Percentiles rank a stretch among this genome's conserved stretches.
These are phyloP conservation scores for Marmota flaviventris DNA, from an alignment of 2,113 vertebrate species.

Conservation along the genomic window DNA sequence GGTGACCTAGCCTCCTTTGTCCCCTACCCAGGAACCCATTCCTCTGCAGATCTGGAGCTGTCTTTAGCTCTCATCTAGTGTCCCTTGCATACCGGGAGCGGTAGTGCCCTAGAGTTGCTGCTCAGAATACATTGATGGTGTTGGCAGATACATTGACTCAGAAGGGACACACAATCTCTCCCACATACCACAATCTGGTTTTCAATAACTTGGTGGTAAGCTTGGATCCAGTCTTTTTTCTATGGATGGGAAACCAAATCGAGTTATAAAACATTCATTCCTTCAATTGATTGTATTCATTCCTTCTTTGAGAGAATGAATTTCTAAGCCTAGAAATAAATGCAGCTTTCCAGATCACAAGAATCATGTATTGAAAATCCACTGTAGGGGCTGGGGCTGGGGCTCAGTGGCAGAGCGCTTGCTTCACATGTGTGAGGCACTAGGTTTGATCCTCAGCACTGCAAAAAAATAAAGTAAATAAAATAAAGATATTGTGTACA, in stretches of 20 bases:
- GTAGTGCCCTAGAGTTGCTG: neutral
- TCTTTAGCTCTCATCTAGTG: neutral
- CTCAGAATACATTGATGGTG: neutral
- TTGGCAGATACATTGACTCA: neutral
- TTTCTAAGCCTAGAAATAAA: conserved; percentile 22
- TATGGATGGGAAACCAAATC: neutral
- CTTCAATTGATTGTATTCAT: conserved; percentile 11
- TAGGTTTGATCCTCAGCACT: too few species aligned
- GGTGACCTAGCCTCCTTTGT: neutral
- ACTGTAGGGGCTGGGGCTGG: too few species aligned
- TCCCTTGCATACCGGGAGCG: neutral
- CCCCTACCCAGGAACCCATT: too few species aligned
- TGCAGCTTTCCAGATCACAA: neutral
- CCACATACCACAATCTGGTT: neutral
- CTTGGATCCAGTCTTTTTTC: neutral
- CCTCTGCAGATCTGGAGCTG: neutral
- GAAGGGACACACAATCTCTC: neutral
- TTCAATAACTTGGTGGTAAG: neutral
- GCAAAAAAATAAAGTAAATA: too few species aligned
- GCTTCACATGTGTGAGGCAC: too few species aligned
- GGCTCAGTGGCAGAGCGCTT: too few species aligned
- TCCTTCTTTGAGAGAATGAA: conserved; percentile 23
- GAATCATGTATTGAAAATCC: neutral
- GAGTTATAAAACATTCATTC: conserved; percentile 32
- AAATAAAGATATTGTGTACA: too few species aligned